phyloP scores from a whole-genome alignment of 2,888 invertebrate species.

The Teleiodes luculella region DNA sequence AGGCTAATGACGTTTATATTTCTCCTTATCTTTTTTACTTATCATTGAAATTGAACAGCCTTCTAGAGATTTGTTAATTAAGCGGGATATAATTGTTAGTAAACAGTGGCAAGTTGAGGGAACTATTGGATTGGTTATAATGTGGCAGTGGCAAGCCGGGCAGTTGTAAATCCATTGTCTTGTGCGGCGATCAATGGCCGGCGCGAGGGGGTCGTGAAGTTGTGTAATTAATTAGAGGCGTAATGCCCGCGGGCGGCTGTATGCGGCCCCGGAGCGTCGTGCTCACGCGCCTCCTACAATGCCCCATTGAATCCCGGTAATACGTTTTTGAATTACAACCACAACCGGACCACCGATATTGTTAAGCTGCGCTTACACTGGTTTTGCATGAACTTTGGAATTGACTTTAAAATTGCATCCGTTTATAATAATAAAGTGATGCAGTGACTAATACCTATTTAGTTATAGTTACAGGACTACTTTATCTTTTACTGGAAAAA shows the following conservation, averaged over 20 bases:
- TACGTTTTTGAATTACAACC: constrained; percentile 53
- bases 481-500: too few species aligned
- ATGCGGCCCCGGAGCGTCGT: constrained; percentile 61
- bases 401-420: not conserved
- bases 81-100: not conserved
- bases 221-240: constrained; percentile 62
- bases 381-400: too few species aligned
- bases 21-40: constrained; percentile 12
- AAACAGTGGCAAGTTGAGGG: not conserved
- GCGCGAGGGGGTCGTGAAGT: constrained; percentile 45
- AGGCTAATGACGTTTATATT: constrained; percentile 18
- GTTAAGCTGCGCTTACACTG: too few species aligned
- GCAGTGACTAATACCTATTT: too few species aligned
- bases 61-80: constrained; percentile 1
- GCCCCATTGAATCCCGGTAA: constrained; percentile 52
- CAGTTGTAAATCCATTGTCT: constrained; percentile 22
- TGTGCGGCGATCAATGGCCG: constrained; percentile 26
- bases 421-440: too few species aligned
- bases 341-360: constrained; percentile 17
- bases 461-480: too few species aligned
- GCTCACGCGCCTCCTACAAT: constrained; percentile 40
- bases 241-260: constrained; percentile 49
- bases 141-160: constrained; percentile 16
- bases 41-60: not conserved
- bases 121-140: constrained; percentile 4